Percentiles rank a stretch among this genome's conserved stretches.
phyloP scores from a whole-genome alignment of 2,888 invertebrate species.

The Stenotaenia linearis region DNA sequence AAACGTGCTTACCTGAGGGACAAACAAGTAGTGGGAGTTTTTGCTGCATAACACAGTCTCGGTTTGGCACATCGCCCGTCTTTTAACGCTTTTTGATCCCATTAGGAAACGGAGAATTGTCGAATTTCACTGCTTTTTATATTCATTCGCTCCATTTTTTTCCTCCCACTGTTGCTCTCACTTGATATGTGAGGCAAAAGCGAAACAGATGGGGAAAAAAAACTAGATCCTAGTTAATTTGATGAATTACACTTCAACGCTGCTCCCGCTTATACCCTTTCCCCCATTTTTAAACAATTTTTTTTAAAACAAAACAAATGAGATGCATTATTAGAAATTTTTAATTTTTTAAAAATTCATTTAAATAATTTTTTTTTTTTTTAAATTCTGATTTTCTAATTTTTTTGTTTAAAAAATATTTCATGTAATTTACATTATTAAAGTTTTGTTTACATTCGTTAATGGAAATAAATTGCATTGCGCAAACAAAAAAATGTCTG shows the following conservation, averaged over 20 bases:
- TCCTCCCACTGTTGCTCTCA: neutral
- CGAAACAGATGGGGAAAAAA: neutral
- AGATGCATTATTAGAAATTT: neutral
- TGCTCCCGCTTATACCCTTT: neutral
- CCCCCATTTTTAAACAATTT: neutral
- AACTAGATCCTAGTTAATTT: neutral
- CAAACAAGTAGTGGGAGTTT: neutral
- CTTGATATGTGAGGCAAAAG: neutral
- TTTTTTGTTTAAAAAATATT: neutral
- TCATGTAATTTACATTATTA: no score
- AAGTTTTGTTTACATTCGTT: neutral
- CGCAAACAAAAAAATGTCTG: neutral
- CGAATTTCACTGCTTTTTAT: slow-evolving; percentile 4
- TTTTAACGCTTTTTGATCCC: neutral
- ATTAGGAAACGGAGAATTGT: neutral
- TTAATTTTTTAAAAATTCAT: neutral
- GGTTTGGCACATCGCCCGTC: slow-evolving; percentile 2
- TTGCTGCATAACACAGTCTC: neutral
- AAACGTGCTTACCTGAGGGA: slow-evolving; percentile 8
- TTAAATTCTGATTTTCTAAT: neutral
- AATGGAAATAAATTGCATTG: neutral
- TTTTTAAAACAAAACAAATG: neutral
- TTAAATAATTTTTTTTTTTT: neutral
- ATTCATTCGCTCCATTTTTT: neutral
- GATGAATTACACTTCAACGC: neutral